These are phyloP conservation scores for Puntigrus tetrazona DNA, from an alignment of 2,113 vertebrate genomes.

Conservation along the genomic window DNA sequence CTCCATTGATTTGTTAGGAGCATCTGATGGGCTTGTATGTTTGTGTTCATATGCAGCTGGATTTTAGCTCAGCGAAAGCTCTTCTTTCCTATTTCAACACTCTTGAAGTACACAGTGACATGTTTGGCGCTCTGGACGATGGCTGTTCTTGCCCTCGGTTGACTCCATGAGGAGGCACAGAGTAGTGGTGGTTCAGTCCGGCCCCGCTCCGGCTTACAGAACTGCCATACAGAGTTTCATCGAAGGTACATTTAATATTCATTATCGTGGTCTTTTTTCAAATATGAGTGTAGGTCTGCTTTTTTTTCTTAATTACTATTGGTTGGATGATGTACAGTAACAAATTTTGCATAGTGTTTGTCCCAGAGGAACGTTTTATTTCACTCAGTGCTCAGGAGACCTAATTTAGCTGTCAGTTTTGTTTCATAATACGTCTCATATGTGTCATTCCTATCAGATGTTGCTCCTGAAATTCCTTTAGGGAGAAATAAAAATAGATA, in stretches of 20 bases:
- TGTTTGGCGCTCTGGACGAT: not conserved
- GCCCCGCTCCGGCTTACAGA: conserved; percentile 38
- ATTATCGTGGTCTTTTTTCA: not conserved
- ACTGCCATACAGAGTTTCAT: conserved; percentile 50
- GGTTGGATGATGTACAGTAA: not conserved
- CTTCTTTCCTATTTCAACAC: not conserved
- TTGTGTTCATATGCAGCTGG: conserved; percentile 20
- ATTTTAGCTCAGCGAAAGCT: conserved; percentile 8
- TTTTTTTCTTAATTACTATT: not conserved
- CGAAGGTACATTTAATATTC: conserved; percentile 53
- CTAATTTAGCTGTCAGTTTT: conserved; percentile 3
- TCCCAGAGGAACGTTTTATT: not conserved
- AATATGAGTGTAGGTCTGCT: not conserved
- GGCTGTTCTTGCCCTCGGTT: not conserved
- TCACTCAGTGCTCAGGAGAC: not conserved
- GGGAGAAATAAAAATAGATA: not conserved
- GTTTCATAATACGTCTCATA: not conserved
- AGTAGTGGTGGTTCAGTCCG: conserved; percentile 37
- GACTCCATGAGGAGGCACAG: conserved; percentile 49
- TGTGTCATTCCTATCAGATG: not conserved
- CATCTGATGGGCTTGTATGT: conserved; percentile 8
- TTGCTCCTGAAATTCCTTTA: not conserved
- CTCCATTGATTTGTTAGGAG: conserved; percentile 59
- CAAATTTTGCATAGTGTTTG: not conserved
- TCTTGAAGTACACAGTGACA: not conserved